phyloP scores from a whole-genome alignment of 2,888 invertebrate species.

The Leucozona laternaria region DNA sequence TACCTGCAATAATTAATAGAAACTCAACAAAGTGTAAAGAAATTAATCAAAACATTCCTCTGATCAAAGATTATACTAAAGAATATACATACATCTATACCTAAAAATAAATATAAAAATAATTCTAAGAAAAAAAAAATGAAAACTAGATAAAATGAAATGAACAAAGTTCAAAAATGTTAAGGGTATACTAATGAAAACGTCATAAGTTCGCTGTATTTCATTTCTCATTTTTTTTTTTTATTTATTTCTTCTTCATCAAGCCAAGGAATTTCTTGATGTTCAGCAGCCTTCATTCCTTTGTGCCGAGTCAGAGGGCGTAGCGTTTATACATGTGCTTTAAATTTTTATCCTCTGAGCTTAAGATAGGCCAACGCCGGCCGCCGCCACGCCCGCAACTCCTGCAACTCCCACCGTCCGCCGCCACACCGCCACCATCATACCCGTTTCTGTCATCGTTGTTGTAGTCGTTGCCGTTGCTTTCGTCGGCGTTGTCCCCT shows the following conservation, averaged over 20 bases:
- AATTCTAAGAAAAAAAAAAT: neutral
- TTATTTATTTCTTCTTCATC: constrained; percentile 14
- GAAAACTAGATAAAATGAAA: neutral
- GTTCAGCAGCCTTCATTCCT: constrained; percentile 5
- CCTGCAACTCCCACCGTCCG: no score
- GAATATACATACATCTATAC: no score
- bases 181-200: constrained; percentile 49
- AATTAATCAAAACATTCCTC: constrained; percentile 28
- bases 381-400: neutral
- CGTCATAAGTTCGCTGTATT: constrained; percentile 40
- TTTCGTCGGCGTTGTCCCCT: neutral
- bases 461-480: no score
- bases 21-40: constrained; percentile 1
- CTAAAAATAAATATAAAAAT: constrained; percentile 9
- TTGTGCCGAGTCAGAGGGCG: constrained; percentile 14
- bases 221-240: constrained; percentile 36
- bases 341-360: constrained; percentile 18
- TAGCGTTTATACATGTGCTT: neutral
- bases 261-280: constrained; percentile 40
- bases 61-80: constrained; percentile 1
- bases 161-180: constrained; percentile 43
- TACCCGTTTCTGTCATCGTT: neutral
- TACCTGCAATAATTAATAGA: neutral
- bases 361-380: neutral
- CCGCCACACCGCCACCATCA: no score